Conservation (phyloP, 2,797 vertebrate species). For the Mormyrops attenuatus region DNA sequence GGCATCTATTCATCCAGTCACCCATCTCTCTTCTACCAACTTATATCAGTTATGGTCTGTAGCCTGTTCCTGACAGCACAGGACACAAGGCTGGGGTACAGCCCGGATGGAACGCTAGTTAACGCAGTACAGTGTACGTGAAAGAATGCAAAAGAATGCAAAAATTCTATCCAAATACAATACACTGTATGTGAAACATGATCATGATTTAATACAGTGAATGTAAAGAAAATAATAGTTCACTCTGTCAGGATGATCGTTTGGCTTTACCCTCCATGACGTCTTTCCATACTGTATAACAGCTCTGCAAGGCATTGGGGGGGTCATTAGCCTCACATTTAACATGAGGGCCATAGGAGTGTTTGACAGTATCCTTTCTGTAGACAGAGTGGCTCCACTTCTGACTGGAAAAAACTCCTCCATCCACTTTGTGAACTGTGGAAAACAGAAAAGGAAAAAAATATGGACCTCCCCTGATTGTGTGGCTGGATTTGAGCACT, state of each 20-base stretch:
- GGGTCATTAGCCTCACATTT: constrained; percentile 42
- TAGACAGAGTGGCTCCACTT: constrained; percentile 76
- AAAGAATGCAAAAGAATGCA: neutral
- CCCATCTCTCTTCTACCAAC: neutral
- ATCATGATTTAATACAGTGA: neutral
- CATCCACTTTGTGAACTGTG: constrained; percentile 73
- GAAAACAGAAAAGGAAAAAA: constrained; percentile 44
- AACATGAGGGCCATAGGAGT: constrained; percentile 57
- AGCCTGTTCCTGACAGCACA: neutral
- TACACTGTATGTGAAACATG: neutral
- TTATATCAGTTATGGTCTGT: neutral
- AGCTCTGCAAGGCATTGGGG: constrained; percentile 17
- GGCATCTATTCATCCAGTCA: neutral
- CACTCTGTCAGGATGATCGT: constrained; percentile 41
- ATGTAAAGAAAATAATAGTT: constrained; percentile 19
- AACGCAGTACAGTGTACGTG: neutral
- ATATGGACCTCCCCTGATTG: constrained; percentile 74
- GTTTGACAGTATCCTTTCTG: constrained; percentile 63
- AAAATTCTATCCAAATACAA: neutral
- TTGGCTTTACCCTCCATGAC: constrained; percentile 32
- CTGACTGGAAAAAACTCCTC: constrained; percentile 75
- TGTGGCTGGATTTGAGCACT: constrained; percentile 56
- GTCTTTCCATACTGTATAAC: constrained; percentile 17
- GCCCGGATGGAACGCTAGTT: neutral
- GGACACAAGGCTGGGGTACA: neutral